Conservation (phyloP, 35 echinoderm and acorn worm genomes). For the Apostichopus japonicus region DNA sequence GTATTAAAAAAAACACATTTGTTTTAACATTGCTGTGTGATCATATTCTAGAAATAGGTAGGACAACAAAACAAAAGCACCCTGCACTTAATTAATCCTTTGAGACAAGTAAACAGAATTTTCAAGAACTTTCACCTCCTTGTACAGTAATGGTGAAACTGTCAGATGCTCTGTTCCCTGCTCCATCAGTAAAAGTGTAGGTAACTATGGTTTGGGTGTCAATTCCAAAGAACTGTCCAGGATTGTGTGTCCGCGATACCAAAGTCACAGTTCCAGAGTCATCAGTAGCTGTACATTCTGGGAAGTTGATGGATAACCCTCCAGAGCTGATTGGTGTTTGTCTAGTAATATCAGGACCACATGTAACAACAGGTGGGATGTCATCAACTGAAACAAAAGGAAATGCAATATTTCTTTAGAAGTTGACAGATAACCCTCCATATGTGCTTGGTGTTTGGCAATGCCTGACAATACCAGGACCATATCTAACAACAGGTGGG, state of each 20-base stretch:
- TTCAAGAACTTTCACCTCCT: not conserved
- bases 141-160: not conserved
- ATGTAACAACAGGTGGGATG: slow-evolving; percentile 13
- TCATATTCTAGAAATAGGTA: no score
- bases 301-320: slow-evolving; percentile 6
- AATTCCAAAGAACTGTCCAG: slow-evolving; percentile 63
- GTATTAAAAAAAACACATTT: no score
- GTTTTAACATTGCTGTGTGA: no score
- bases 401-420: not conserved
- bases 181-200: slow-evolving; percentile 71
- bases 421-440: slow-evolving; percentile 19
- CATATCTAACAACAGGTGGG: slow-evolving; percentile 16
- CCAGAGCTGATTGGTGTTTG: slow-evolving; percentile 11
- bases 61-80: no score
- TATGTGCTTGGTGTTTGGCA: not conserved
- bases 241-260: slow-evolving; percentile 28
- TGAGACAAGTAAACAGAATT: no score
- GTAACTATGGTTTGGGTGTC: slow-evolving; percentile 54
- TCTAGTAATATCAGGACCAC: slow-evolving; percentile 11
- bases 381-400: slow-evolving; percentile 22
- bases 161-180: slow-evolving; percentile 54
- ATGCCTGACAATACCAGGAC: not conserved
- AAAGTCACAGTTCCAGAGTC: slow-evolving; percentile 23
- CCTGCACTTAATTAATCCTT: no score
- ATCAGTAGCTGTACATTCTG: slow-evolving; percentile 38